Evolutionary conservation across 2,797 vertebrate genomes (phyloP).

Genomic region (Valencia hispanica): DNA sequence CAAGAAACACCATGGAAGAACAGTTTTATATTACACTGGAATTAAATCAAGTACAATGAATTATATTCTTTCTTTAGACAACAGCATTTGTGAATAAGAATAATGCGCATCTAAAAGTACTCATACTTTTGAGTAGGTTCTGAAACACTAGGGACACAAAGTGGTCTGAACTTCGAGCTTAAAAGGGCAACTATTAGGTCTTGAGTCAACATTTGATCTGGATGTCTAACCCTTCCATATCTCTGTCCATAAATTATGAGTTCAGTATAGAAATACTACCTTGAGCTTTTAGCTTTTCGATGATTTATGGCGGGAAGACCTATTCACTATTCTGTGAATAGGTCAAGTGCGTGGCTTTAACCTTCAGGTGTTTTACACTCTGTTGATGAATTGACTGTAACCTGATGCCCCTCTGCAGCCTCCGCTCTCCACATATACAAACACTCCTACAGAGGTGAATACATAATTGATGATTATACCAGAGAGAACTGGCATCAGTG

Average conservation of each 20-base stretch:
- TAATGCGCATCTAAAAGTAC: slow-evolving; percentile 5
- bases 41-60: background rate
- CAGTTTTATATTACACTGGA: background rate
- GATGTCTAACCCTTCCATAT: slow-evolving; percentile 24
- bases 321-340: slow-evolving; percentile 42
- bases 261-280: slow-evolving; percentile 34
- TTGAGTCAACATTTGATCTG: slow-evolving; percentile 35
- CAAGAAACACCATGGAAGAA: background rate
- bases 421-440: slow-evolving; percentile 25
- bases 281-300: slow-evolving; percentile 29
- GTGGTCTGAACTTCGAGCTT: slow-evolving; percentile 1
- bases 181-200: slow-evolving; percentile 35
- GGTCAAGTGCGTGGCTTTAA: slow-evolving; percentile 45
- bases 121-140: slow-evolving; percentile 6
- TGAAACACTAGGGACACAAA: slow-evolving; percentile 10
- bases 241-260: slow-evolving; percentile 47
- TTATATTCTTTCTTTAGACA: background rate
- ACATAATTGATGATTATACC: slow-evolving; percentile 61
- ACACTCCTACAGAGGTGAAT: slow-evolving; percentile 30
- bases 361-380: slow-evolving; percentile 47
- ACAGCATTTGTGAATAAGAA: slow-evolving; percentile 7
- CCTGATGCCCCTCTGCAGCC: slow-evolving; percentile 14
- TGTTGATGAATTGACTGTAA: slow-evolving; percentile 40
- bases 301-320: slow-evolving; percentile 44
- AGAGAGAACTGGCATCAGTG: slow-evolving; percentile 59